phyloP scores from a whole-genome alignment of 2,888 invertebrate genomes.

The Dryobota labecula region DNA sequence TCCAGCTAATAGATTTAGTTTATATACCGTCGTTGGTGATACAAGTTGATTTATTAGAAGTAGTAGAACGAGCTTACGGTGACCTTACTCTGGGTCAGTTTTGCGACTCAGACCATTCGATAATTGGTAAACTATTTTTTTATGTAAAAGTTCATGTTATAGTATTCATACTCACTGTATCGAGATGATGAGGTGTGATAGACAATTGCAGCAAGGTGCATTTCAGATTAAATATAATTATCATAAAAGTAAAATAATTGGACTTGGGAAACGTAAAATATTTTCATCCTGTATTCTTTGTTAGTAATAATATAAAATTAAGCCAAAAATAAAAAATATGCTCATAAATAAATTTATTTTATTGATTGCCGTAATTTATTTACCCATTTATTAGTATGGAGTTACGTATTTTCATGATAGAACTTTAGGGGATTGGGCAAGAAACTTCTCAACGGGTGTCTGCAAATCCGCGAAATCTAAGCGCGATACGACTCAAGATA shows the following conservation, averaged over 20 bases:
- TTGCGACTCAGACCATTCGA: slow-evolving; percentile 42
- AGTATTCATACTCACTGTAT: neutral
- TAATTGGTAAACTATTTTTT: slow-evolving; percentile 22
- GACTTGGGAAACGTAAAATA: neutral
- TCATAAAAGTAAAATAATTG: neutral
- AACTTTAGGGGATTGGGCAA: no score
- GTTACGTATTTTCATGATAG: no score
- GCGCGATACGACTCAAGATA: no score
- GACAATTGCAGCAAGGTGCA: no score
- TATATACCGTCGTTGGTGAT: slow-evolving; percentile 46
- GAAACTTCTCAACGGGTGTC: no score
- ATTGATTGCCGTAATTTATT: no score
- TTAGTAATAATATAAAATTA: no score
- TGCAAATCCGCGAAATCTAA: no score
- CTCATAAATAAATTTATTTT: no score
- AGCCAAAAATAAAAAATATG: neutral
- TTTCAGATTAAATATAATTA: neutral
- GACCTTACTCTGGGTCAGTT: slow-evolving; percentile 55
- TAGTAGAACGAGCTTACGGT: slow-evolving; percentile 48
- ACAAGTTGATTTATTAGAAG: slow-evolving; percentile 38
- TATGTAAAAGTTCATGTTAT: neutral
- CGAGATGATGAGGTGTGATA: neutral
- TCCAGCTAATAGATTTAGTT: slow-evolving; percentile 28
- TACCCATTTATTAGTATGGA: no score
- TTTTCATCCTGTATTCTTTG: neutral